Evolutionary conservation across 1,140 invertebrate genomes (phyloP).

Genomic region (Saccostrea glomerata): DNA sequence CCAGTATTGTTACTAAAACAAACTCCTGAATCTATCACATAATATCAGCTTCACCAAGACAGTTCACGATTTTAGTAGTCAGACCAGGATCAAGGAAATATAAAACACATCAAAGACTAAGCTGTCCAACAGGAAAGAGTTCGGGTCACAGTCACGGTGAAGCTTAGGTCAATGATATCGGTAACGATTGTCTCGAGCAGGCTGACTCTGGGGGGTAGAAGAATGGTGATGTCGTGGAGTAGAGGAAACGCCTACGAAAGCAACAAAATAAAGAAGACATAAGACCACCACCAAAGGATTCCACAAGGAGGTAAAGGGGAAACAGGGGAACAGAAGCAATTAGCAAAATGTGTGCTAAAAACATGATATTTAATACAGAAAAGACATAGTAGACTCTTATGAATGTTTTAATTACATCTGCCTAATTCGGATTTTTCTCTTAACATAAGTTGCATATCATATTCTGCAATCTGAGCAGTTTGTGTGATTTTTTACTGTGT

Average conservation of each 20-base stretch:
- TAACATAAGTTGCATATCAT: too few relatives aligned
- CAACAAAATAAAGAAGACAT: conserved; percentile 29
- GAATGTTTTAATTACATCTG: too few relatives aligned
- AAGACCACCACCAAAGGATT: conserved; percentile 37
- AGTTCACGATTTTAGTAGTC: conserved; percentile 19
- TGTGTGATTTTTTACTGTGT: too few relatives aligned
- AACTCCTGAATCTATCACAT: background rate
- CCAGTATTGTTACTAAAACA: background rate
- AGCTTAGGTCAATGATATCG: conserved; percentile 58
- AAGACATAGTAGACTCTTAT: too few relatives aligned
- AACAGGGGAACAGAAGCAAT: conserved; percentile 4
- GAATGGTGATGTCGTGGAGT: conserved; percentile 56
- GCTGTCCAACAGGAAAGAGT: conserved; percentile 40
- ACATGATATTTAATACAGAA: too few relatives aligned
- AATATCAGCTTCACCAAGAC: background rate
- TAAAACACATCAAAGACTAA: conserved; percentile 23
- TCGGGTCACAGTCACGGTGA: conserved; percentile 39
- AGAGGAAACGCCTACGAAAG: conserved; percentile 51
- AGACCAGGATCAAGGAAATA: conserved; percentile 26
- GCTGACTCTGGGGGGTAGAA: conserved; percentile 50
- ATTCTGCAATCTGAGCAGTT: too few relatives aligned
- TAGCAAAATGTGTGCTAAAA: background rate
- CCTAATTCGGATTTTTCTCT: too few relatives aligned
- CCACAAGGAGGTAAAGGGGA: background rate
- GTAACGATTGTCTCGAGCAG: conserved; percentile 52